These are phyloP conservation scores for Netta rufina DNA, from an alignment of 2,797 vertebrate species.

Conservation along the genomic window DNA sequence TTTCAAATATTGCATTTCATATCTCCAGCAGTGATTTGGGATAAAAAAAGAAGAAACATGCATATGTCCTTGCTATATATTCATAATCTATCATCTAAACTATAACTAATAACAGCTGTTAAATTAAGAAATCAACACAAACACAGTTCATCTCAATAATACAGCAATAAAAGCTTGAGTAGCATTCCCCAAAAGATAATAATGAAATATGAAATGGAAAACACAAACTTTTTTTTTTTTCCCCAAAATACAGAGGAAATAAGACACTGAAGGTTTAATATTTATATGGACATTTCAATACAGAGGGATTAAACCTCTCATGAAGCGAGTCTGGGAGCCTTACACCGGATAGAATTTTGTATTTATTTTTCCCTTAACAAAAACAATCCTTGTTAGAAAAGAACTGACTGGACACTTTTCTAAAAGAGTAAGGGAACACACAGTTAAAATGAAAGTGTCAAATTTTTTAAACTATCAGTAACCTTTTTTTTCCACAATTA, in stretches of 20 bases:
- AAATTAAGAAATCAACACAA: not conserved
- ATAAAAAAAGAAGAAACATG: not conserved
- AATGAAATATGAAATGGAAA: slow-evolving; percentile 40
- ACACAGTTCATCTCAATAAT: not conserved
- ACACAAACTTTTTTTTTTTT: not conserved
- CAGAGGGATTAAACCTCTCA: not conserved
- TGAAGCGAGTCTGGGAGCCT: not conserved
- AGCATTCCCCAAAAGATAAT: not conserved
- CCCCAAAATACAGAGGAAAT: slow-evolving; percentile 10
- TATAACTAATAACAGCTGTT: not conserved
- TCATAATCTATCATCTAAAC: not conserved
- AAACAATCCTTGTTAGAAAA: not conserved
- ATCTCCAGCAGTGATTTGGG: not conserved
- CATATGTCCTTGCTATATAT: not conserved
- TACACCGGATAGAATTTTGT: not conserved
- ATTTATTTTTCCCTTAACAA: not conserved
- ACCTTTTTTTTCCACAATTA: not conserved
- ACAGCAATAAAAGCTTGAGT: not conserved
- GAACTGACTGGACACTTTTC: no score
- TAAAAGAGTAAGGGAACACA: not conserved
- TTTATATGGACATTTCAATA: not conserved
- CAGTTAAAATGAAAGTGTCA: not conserved
- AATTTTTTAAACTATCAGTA: not conserved
- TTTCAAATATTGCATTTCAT: not conserved
- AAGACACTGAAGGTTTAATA: not conserved